phyloP scores from a whole-genome alignment of 2,797 vertebrate species.

The Eremophila alpestris region DNA sequence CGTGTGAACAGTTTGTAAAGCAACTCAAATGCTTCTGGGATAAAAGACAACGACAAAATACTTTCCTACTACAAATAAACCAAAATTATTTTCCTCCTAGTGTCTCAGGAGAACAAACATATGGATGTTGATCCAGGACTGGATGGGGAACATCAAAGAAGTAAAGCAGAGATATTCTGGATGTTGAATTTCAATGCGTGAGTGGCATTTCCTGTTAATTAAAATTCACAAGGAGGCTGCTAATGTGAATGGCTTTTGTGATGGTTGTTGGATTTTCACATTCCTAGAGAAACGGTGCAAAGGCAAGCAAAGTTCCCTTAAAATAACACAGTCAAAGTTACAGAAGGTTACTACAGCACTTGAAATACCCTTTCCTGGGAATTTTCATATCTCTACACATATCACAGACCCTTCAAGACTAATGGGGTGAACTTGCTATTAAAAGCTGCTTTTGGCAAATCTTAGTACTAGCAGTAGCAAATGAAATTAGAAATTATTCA shows the following conservation, averaged over 20 bases:
- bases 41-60: neutral
- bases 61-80: conserved; percentile 52
- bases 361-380: neutral
- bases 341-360: neutral
- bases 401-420: neutral
- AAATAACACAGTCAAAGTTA: neutral
- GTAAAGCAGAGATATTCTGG: conserved; percentile 26
- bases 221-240: conserved; percentile 55
- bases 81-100: neutral
- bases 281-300: neutral
- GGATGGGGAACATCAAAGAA: conserved; percentile 44
- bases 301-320: neutral
- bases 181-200: conserved; percentile 14
- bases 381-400: neutral
- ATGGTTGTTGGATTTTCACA: conserved; percentile 12
- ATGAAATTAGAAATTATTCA: neutral
- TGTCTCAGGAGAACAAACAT: conserved; percentile 34
- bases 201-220: conserved; percentile 64
- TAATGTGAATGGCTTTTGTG: conserved; percentile 54
- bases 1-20: neutral
- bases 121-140: neutral
- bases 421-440: neutral
- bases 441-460: neutral
- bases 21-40: neutral
- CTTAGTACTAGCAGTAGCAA: neutral